phyloP scores from a whole-genome alignment of 2,797 vertebrate genomes.

The Heteromormyrus szaboi region DNA sequence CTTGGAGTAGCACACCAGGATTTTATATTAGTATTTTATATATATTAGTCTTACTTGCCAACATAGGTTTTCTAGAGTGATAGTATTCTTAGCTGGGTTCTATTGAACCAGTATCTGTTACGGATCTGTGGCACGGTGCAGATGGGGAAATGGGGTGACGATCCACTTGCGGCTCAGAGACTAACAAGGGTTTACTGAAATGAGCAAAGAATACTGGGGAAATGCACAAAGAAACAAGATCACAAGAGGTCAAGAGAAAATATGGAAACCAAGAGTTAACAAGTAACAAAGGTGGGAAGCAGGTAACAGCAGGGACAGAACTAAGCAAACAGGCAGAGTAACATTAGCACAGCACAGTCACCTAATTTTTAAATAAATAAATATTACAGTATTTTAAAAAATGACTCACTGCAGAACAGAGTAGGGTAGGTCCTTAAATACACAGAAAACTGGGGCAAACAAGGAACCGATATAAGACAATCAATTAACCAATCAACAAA shows the following conservation, averaged over 20 bases:
- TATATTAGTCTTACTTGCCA: not conserved
- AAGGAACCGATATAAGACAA: not conserved
- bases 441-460: not conserved
- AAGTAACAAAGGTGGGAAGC: not conserved
- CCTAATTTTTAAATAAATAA: not conserved
- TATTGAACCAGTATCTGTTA: not conserved
- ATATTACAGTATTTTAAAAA: not conserved
- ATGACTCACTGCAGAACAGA: not conserved
- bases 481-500: not conserved
- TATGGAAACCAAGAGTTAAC: not conserved
- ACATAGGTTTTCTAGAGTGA: not conserved
- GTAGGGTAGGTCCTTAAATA: not conserved
- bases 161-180: not conserved
- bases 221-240: not conserved
- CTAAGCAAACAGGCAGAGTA: not conserved
- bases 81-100: not conserved
- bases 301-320: not conserved
- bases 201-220: not conserved
- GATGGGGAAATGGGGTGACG: not conserved
- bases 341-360: not conserved
- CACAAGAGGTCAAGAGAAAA: not conserved
- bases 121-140: not conserved
- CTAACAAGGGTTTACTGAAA: not conserved
- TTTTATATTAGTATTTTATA: not conserved
- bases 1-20: not conserved